phyloP scores from a whole-genome alignment of 1,140 invertebrate species.

The Rhizoglyphus robini region DNA sequence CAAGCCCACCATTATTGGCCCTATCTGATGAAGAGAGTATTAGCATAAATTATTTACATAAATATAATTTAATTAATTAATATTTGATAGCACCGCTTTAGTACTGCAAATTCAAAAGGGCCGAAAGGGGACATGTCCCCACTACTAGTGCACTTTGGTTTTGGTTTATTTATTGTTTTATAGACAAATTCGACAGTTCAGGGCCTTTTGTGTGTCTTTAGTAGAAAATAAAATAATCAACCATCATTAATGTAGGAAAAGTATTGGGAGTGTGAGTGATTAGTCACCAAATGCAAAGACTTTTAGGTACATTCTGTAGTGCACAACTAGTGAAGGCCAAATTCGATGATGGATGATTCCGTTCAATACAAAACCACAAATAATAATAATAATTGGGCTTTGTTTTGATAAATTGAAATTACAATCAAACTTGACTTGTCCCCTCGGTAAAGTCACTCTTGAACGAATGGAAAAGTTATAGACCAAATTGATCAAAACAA shows the following conservation, averaged over 20 bases:
- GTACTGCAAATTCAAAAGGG: background rate
- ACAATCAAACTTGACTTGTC: background rate
- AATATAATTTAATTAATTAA: background rate
- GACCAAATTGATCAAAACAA: too few species aligned
- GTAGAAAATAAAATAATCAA: too few species aligned
- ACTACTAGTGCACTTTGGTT: background rate
- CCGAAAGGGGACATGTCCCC: too few species aligned
- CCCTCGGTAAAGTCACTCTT: background rate
- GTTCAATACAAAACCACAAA: background rate
- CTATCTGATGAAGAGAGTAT: too few species aligned
- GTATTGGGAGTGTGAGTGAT: too few species aligned
- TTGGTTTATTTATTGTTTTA: background rate
- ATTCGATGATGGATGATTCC: background rate
- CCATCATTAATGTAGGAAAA: too few species aligned
- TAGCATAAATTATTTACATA: background rate
- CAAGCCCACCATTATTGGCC: too few species aligned
- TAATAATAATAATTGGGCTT: too few species aligned
- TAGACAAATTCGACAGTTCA: too few species aligned
- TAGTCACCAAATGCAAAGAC: background rate
- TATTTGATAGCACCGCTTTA: conserved; percentile 25
- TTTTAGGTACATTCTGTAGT: too few species aligned
- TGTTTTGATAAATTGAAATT: background rate
- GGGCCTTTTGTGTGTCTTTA: too few species aligned
- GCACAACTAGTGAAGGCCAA: too few species aligned
- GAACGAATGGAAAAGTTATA: background rate